Percentiles rank a stretch among this genome's conserved stretches.
These are phyloP conservation scores for Boloria selene DNA, from an alignment of 2,888 invertebrate genomes.

Conservation along the genomic window DNA sequence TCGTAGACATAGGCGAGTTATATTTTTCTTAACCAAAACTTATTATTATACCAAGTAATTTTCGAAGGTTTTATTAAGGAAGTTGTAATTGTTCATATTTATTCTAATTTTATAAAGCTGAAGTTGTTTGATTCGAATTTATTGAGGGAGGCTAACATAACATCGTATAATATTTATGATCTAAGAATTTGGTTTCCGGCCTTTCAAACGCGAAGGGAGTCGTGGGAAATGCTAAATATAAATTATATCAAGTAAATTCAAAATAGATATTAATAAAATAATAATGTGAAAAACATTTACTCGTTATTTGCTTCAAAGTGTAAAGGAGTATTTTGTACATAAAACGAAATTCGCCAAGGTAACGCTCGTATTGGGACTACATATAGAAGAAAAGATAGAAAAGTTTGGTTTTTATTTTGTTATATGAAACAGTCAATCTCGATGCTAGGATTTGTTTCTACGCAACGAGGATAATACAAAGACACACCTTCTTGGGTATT, in stretches of 20 bases:
- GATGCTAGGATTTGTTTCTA: slow-evolving; percentile 26
- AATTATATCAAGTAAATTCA: slow-evolving; percentile 5
- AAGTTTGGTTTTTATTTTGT: slow-evolving; percentile 21
- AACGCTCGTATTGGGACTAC: slow-evolving; percentile 18
- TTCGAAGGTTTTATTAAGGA: too few species aligned
- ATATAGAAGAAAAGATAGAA: background rate
- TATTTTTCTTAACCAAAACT: too few species aligned
- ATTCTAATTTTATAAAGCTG: too few species aligned
- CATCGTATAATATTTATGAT: too few species aligned
- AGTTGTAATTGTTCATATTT: too few species aligned
- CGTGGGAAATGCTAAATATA: too few species aligned
- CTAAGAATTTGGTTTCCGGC: too few species aligned
- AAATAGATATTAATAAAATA: slow-evolving; percentile 3
- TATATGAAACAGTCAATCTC: slow-evolving; percentile 23
- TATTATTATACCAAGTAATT: too few species aligned
- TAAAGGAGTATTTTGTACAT: slow-evolving; percentile 23
- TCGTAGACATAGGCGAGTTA: too few species aligned
- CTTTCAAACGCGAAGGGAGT: too few species aligned
- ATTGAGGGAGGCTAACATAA: too few species aligned
- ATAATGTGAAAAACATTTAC: slow-evolving; percentile 26
- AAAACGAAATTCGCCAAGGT: slow-evolving; percentile 36
- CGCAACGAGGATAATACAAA: slow-evolving; percentile 21
- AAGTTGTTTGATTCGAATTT: too few species aligned
- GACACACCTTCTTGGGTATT: slow-evolving; percentile 13
- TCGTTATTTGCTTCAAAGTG: slow-evolving; percentile 28